phyloP scores from a whole-genome alignment of 2,797 vertebrate genomes.

The Pteropus rufus region DNA sequence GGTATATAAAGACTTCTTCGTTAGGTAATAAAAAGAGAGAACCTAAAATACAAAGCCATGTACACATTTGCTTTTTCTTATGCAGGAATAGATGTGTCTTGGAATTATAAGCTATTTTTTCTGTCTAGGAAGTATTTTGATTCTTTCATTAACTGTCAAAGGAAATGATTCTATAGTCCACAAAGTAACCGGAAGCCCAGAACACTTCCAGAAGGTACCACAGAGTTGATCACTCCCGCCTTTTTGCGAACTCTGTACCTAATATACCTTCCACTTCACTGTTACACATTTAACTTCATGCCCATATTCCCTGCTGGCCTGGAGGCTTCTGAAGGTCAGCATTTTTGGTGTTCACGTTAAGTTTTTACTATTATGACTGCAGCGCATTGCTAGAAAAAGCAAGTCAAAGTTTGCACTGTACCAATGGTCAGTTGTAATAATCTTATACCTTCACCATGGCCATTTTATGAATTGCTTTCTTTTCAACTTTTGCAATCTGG shows the following conservation, averaged over 20 bases:
- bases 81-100: neutral
- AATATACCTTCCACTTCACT: neutral
- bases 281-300: neutral
- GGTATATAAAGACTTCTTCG: neutral
- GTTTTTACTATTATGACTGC: neutral
- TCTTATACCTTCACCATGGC: neutral
- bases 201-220: neutral
- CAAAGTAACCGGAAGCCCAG: neutral
- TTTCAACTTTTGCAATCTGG: neutral
- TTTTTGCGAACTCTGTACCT: neutral
- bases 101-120: neutral
- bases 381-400: neutral
- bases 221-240: neutral
- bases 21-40: neutral
- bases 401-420: neutral
- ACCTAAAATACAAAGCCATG: neutral
- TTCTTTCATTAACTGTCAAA: conserved; percentile 65
- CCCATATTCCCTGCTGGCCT: conserved; percentile 35
- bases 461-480: neutral
- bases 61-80: neutral
- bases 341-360: neutral
- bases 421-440: neutral
- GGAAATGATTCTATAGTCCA: conserved; percentile 60
- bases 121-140: neutral
- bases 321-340: neutral